Percentiles rank a stretch among this genome's conserved stretches.
These are phyloP conservation scores for Platichthys flesus DNA, from an alignment of 2,113 vertebrate species.

Conservation along the genomic window DNA sequence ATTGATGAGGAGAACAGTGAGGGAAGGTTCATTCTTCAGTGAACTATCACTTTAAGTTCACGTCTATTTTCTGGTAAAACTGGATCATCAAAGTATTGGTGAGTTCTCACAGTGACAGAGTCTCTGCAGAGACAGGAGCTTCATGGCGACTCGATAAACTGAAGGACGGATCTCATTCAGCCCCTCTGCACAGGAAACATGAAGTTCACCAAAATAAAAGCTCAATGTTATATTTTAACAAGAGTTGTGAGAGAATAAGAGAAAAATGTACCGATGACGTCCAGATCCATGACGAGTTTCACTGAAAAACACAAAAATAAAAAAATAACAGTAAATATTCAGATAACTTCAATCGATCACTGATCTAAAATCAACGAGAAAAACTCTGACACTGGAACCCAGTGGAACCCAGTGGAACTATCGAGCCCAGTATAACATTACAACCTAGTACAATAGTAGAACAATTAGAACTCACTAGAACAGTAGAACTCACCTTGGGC, in stretches of 20 bases:
- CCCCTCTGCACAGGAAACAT: conserved; percentile 67
- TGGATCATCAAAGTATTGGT: too few species aligned
- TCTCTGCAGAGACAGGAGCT: conserved; percentile 85
- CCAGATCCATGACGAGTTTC: conserved; percentile 62
- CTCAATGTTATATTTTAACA: neutral
- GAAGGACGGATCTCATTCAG: conserved; percentile 77
- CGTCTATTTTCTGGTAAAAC: too few species aligned
- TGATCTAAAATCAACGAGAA: too few species aligned
- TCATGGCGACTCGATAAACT: conserved; percentile 85
- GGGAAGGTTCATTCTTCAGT: too few species aligned
- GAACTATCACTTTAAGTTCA: too few species aligned
- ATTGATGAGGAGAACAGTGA: too few species aligned
- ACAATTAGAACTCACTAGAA: too few species aligned
- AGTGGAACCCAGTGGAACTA: too few species aligned
- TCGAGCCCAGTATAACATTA: too few species aligned
- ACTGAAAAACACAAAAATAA: neutral
- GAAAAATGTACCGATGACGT: conserved; percentile 54
- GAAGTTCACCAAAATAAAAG: neutral
- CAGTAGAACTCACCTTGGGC: conserved; percentile 3
- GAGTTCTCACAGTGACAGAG: conserved; percentile 79
- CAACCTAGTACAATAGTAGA: too few species aligned
- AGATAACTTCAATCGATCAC: neutral
- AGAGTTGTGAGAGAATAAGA: neutral
- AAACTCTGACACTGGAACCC: too few species aligned
- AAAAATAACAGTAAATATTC: neutral